These are phyloP conservation scores for Balaeniceps rex DNA, from an alignment of 2,113 vertebrate species.

Conservation along the genomic window DNA sequence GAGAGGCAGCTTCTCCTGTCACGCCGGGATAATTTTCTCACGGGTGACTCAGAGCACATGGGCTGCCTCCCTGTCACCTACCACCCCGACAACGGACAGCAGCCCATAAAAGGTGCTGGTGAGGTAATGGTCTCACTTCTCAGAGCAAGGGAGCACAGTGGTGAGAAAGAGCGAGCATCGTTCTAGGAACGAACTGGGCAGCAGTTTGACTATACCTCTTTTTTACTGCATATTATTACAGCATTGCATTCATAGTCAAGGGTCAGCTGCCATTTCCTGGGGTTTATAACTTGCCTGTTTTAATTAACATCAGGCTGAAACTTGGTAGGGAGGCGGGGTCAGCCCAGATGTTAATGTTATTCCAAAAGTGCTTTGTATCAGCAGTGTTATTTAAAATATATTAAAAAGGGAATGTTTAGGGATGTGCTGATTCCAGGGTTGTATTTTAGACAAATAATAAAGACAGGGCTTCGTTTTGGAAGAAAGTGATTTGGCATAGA, in stretches of 20 bases:
- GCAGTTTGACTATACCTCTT: constrained; percentile 63
- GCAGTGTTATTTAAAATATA: constrained; percentile 65
- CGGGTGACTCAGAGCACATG: not conserved
- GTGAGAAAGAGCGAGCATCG: constrained; percentile 59
- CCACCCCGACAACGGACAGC: not conserved
- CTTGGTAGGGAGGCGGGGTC: constrained; percentile 73
- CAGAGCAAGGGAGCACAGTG: not conserved
- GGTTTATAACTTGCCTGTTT: constrained; percentile 85
- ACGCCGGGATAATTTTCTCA: not conserved
- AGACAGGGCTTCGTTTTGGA: not conserved
- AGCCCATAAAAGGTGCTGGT: not conserved
- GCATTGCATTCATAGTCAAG: constrained; percentile 78
- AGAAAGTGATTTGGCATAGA: not conserved
- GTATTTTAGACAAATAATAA: not conserved
- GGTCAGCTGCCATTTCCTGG: constrained; percentile 85
- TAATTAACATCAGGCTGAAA: constrained; percentile 83
- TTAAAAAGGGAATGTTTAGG: not conserved
- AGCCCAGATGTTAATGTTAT: constrained; percentile 82
- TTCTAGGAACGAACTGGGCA: constrained; percentile 67
- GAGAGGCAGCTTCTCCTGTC: not conserved
- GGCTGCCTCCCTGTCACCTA: not conserved
- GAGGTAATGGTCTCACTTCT: constrained; percentile 19
- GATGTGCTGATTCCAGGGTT: not conserved
- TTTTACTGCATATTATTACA: constrained; percentile 80
- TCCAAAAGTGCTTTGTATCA: constrained; percentile 76